A percentile compares a stretch with the other conserved stretches of the same genome.
Evolutionary conservation across 2,113 vertebrate species (phyloP).

Genomic region (Bothrops jararaca): DNA sequence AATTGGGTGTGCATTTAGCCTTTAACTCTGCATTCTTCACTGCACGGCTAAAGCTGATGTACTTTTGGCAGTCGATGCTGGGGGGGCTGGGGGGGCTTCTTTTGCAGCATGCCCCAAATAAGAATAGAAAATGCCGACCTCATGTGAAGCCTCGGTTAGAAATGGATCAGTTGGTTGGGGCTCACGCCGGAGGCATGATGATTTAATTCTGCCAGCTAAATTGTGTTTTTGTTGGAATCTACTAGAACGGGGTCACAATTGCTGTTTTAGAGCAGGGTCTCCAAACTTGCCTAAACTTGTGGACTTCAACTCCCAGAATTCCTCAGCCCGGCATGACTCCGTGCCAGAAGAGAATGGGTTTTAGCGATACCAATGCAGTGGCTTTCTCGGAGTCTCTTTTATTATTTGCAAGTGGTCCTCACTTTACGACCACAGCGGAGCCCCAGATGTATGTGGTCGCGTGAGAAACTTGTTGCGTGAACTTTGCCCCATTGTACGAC

Average conservation of each 20-base stretch:
- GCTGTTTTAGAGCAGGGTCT: too few relatives aligned
- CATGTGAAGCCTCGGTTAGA: background rate
- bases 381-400: background rate
- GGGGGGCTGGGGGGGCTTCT: too few relatives aligned
- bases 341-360: background rate
- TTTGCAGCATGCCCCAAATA: too few relatives aligned
- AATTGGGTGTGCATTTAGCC: too few relatives aligned
- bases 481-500: too few relatives aligned
- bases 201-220: background rate
- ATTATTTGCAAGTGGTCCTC: background rate
- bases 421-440: too few relatives aligned
- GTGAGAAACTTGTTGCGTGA: too few relatives aligned
- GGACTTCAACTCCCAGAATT: too few relatives aligned
- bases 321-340: too few relatives aligned
- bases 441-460: too few relatives aligned
- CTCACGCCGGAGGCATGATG: background rate
- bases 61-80: too few relatives aligned
- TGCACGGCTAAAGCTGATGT: background rate
- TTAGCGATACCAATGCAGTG: background rate
- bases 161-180: background rate
- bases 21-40: background rate
- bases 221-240: background rate
- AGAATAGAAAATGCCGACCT: background rate
- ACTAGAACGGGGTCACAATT: background rate
- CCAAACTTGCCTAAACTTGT: too few relatives aligned